These are phyloP conservation scores for Alexandromys fortis DNA, from an alignment of 2,113 vertebrate species.

Conservation along the genomic window DNA sequence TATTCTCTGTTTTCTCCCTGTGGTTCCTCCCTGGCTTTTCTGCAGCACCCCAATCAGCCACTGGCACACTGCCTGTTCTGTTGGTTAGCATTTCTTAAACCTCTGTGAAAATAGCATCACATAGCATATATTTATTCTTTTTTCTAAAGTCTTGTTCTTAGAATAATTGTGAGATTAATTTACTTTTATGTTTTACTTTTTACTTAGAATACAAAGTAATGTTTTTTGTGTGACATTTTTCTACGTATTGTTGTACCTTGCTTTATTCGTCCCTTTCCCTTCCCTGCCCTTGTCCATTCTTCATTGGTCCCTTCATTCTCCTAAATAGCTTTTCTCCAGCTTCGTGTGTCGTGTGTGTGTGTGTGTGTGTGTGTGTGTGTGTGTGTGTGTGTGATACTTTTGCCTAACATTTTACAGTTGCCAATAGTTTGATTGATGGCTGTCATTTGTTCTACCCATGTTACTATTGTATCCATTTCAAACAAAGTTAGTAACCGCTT, in stretches of 20 bases:
- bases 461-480: neutral
- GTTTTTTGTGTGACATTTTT: neutral
- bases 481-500: constrained; percentile 56
- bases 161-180: neutral
- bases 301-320: neutral
- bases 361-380: neutral
- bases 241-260: too few relatives aligned
- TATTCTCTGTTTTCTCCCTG: neutral
- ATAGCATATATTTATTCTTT: neutral
- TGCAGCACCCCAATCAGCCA: neutral
- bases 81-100: neutral
- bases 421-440: constrained; percentile 7
- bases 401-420: neutral
- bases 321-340: neutral
- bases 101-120: neutral
- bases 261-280: neutral
- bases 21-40: neutral
- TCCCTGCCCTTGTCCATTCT: neutral
- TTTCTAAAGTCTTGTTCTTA: neutral
- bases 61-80: neutral
- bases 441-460: neutral
- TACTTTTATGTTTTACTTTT: neutral
- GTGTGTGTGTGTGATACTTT: neutral
- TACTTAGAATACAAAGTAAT: neutral
- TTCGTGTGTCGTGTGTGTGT: neutral